These are phyloP conservation scores for Cataglyphis livida DNA, from an alignment of 2,888 invertebrate species.

Conservation along the genomic window DNA sequence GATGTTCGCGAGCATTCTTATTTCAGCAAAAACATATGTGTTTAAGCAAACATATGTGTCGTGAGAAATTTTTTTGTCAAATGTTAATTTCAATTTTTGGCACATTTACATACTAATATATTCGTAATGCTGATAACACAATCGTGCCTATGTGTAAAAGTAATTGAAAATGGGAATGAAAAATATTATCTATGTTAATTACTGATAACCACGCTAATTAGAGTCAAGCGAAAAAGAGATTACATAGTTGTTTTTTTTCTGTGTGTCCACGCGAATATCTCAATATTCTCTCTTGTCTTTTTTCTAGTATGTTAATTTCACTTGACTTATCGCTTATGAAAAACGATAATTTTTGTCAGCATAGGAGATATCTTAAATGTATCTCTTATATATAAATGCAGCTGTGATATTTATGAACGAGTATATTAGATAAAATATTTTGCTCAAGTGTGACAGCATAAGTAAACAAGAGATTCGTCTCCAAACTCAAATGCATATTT, in stretches of 20 bases:
- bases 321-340: background rate
- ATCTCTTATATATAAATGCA: background rate
- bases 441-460: background rate
- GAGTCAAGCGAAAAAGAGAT: background rate
- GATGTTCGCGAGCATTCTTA: background rate
- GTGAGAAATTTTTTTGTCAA: background rate
- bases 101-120: background rate
- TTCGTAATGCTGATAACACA: background rate
- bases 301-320: background rate
- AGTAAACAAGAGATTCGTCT: background rate
- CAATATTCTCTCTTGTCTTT: background rate
- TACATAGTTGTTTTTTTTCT: background rate
- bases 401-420: background rate
- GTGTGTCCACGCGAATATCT: background rate
- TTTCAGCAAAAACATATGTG: background rate
- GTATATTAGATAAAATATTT: background rate
- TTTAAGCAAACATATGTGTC: background rate
- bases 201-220: constrained; percentile 21
- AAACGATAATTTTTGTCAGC: background rate
- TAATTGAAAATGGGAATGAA: background rate
- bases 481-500: constrained; percentile 7
- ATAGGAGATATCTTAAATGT: background rate
- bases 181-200: constrained; percentile 12
- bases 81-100: background rate
- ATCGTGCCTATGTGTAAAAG: background rate